Evolutionary conservation across 2,888 invertebrate genomes (phyloP), one percentile per base, ranked within the genome.

Genomic region (Drosophila mercatorum): DNA sequence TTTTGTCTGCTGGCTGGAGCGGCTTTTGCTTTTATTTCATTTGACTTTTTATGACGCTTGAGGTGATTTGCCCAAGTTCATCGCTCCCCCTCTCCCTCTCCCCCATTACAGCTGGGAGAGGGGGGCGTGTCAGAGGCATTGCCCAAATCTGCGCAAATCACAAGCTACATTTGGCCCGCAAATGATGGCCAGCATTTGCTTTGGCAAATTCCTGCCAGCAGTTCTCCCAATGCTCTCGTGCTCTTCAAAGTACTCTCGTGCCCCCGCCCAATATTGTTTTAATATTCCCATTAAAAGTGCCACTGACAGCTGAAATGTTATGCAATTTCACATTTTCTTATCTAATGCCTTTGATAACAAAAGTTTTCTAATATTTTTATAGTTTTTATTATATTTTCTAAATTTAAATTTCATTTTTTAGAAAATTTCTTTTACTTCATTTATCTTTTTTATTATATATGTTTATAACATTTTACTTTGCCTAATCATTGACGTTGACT

Each of bases 111-210:
- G 55, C n/a, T 14, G 12, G 17, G 10, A 22, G 41, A 0, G 38
- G 46, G 46, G 65, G 78, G 76, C 74, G 78, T 75, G 64, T 31
- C 52, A 80, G 76, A 71, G 78, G 72, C 74, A 64, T 62, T 41
- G 68, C 69, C 61, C 60, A 80, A 80, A 82, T 89, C 85, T 82
- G 67, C 58, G 68, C 77, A 80, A 83, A 83, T 90, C 80, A 87
- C 89, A 90, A 89, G 90, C 88, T 76, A 82, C 88, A 88, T 88
- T 88, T 89, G 89, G 72, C 69, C 57, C 73, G 59, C 78, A 88
- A 84, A 83, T 87, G 84, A 86, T 88, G 78, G 83, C 75, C 78
- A 66, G 88, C 77, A 76, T 80, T 77, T 76, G 63, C 47, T 58
- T 36, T 26, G n/a, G 26, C 52, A 64, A 52, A 46, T 46, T 46